Evolutionary conservation across 2,113 vertebrate genomes (phyloP), one percentile per base, ranked within the genome.

Genomic region (Morone chrysops): DNA sequence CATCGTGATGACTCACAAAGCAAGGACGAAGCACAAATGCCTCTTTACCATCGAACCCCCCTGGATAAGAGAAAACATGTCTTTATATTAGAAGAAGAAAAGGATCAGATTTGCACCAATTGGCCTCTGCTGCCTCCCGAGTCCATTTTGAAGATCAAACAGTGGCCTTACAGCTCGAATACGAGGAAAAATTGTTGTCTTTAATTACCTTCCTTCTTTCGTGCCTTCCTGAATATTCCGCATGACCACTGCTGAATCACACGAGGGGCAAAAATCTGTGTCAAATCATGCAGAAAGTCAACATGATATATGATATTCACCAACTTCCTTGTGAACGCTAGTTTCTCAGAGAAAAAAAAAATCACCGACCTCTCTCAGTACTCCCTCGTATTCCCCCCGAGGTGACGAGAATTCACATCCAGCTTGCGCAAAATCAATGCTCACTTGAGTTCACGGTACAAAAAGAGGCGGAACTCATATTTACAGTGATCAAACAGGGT

Each of bases 401-500:
- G 82, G 87, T 53, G 48, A 67, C 13, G 38, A 75, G 79, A 65
- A 81, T 88, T 86, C 81, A 72, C 36, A 86, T 83, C 61, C 70
- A 66, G 75, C 60, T 73, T 20, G 68, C 45, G 11, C 69, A 88
- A 90, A 93, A 92, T 92, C 83, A 81, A 87, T 85, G 85, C 88
- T 90, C 82, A 65, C 74, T 87, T 43, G 20, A 71, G 90, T 89
- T 90, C 71, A 86, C 25, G 76, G 85, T 72, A 70, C 67, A 66
- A 82, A 89, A 89, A 78, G 66, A 85, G 68, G 74, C 43, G 51
- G 65, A 83, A 79, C 78, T 88, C 38, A 31, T 83, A 65, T 86
- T 90, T 82, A 78, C 79, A 83, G 68, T 67, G 87, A 94, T 94
- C 91, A 92, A 90, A 90, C 86, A 84, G 73, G 88, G 84, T 87